A percentile compares a stretch with the other conserved stretches of the same genome.
Conservation (phyloP, 2,888 invertebrate species). For the Lasius fuliginosus region DNA sequence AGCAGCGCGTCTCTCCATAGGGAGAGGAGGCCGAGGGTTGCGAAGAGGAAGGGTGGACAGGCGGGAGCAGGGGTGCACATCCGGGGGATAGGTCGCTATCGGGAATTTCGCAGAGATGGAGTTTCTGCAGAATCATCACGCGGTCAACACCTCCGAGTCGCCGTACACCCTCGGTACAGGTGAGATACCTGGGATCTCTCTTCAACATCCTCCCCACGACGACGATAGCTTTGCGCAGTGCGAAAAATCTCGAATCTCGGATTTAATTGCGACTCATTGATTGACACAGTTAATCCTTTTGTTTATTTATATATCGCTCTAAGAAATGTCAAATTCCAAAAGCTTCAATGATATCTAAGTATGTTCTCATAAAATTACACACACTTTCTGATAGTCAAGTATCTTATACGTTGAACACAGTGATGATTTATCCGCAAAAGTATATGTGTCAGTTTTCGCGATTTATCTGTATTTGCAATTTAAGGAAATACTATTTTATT, state of each 20-base stretch:
- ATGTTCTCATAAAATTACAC: neutral
- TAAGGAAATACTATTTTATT: neutral
- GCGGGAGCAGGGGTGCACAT: slow-evolving; percentile 83
- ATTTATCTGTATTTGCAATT: neutral
- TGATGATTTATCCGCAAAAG: neutral
- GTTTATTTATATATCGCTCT: neutral
- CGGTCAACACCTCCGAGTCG: slow-evolving; percentile 85
- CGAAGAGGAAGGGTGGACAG: slow-evolving; percentile 76
- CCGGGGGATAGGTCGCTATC: slow-evolving; percentile 81
- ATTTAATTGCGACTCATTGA: neutral
- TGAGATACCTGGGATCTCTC: slow-evolving; percentile 62
- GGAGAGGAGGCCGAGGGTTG: slow-evolving; percentile 70
- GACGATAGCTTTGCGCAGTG: slow-evolving; percentile 10
- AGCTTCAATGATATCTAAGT: neutral
- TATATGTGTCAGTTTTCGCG: neutral
- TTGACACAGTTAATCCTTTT: neutral
- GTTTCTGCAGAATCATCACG: slow-evolving; percentile 86
- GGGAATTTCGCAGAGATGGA: slow-evolving; percentile 85
- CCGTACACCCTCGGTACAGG: slow-evolving; percentile 85
- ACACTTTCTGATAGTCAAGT: neutral
- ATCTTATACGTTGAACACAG: neutral
- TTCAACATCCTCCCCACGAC: neutral
- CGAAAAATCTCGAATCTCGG: neutral
- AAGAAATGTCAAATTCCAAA: neutral
- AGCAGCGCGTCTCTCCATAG: slow-evolving; percentile 78